Conservation (phyloP, 2,797 vertebrate genomes). For the Kryptopterus vitreolus region DNA sequence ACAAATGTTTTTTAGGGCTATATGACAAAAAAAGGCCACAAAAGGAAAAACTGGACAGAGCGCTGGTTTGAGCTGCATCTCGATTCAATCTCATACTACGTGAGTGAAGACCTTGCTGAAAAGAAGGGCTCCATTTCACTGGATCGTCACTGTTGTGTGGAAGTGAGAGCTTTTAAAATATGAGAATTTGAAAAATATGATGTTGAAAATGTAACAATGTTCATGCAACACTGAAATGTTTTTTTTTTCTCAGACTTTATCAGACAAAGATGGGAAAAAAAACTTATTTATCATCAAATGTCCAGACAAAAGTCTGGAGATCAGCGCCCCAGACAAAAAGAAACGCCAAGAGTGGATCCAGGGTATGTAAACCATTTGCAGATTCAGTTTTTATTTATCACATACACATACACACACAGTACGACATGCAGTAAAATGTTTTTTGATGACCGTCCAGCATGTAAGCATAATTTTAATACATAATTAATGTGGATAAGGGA, state of each 20-base stretch:
- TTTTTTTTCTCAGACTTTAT: slow-evolving; percentile 76
- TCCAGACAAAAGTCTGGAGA: slow-evolving; percentile 90
- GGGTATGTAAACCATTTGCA: slow-evolving; percentile 71
- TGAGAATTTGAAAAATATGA: too few relatives aligned
- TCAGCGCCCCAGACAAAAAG: slow-evolving; percentile 95
- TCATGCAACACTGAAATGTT: background rate
- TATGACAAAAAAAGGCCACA: slow-evolving; percentile 96
- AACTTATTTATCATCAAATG: slow-evolving; percentile 92
- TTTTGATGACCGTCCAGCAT: too few relatives aligned
- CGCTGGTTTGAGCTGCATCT: slow-evolving; percentile 94
- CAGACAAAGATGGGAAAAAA: slow-evolving; percentile 94
- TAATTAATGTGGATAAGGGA: too few relatives aligned
- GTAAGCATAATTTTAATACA: too few relatives aligned
- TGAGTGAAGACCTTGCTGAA: slow-evolving; percentile 87
- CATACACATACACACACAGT: too few relatives aligned
- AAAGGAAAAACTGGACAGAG: slow-evolving; percentile 97
- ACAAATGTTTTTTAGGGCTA: slow-evolving; percentile 78
- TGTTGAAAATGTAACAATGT: background rate
- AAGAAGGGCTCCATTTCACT: slow-evolving; percentile 91
- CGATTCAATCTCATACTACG: slow-evolving; percentile 85
- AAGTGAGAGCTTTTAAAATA: slow-evolving; percentile 84
- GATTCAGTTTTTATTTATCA: too few relatives aligned
- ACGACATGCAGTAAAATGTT: too few relatives aligned
- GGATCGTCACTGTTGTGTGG: slow-evolving; percentile 84
- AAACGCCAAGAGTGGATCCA: slow-evolving; percentile 98